Percentiles rank a stretch among this genome's conserved stretches.
Conservation (phyloP, 2,113 vertebrate species). For the Myiozetetes cayanensis region DNA sequence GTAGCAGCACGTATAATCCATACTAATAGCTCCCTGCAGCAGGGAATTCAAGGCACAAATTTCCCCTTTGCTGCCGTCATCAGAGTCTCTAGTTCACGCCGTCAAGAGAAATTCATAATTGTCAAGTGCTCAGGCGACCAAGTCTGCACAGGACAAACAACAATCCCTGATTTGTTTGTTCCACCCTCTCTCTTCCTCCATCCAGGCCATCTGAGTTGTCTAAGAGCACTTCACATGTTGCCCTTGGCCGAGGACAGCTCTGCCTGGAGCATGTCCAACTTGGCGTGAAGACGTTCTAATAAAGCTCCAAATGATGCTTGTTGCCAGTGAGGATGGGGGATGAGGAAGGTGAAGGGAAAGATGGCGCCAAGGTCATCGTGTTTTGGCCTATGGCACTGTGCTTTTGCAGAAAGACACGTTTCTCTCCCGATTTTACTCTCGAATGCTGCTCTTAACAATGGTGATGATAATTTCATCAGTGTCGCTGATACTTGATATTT, state of each 20-base stretch:
- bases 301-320: slow-evolving; percentile 62
- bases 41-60: neutral
- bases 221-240: slow-evolving; percentile 63
- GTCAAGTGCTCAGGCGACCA: neutral
- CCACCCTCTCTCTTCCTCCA: neutral
- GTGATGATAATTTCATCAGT: slow-evolving; percentile 65
- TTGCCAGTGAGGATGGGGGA: slow-evolving; percentile 67
- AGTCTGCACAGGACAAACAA: neutral
- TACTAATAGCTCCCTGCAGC: neutral
- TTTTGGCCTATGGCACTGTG: neutral
- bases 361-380: slow-evolving; percentile 50
- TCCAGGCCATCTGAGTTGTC: slow-evolving; percentile 56
- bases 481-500: slow-evolving; percentile 61
- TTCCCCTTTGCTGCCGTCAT: neutral
- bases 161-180: slow-evolving; percentile 23
- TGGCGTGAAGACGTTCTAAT: slow-evolving; percentile 66
- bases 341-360: slow-evolving; percentile 60
- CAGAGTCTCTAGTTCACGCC: neutral
- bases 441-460: slow-evolving; percentile 36
- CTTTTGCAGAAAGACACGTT: slow-evolving; percentile 8
- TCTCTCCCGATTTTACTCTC: slow-evolving; percentile 10
- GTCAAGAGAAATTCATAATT: neutral
- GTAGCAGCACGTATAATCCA: neutral
- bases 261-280: slow-evolving; percentile 69
- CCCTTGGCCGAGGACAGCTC: slow-evolving; percentile 71